Evolutionary conservation across 2,113 vertebrate genomes (phyloP).

Genomic region (Chauna torquata): DNA sequence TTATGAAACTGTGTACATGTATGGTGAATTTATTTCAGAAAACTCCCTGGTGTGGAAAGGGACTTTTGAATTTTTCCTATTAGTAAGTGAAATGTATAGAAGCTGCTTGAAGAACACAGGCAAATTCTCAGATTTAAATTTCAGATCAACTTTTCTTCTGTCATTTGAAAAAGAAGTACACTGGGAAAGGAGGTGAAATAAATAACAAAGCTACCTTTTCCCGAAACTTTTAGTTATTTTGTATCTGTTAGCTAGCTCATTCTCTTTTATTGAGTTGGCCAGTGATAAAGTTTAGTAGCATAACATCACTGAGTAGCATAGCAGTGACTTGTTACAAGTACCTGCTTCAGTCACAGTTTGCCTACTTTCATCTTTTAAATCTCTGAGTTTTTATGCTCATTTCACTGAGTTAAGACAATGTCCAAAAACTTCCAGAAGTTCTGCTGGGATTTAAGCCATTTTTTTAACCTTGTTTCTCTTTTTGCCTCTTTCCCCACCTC

Average conservation of each 20-base stretch:
- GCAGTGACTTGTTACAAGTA: neutral
- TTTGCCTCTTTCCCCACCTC: neutral
- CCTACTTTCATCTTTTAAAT: neutral
- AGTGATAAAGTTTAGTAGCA: neutral
- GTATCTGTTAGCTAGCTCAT: neutral
- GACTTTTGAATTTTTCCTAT: neutral
- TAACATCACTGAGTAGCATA: neutral
- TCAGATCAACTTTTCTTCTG: neutral
- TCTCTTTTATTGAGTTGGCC: neutral
- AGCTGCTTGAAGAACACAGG: neutral
- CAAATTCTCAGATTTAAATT: neutral
- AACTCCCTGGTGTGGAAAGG: neutral
- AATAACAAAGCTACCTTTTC: neutral
- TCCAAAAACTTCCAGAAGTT: neutral
- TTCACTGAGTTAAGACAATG: neutral
- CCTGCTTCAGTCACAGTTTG: neutral
- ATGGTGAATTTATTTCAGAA: constrained; percentile 23
- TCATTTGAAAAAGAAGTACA: neutral
- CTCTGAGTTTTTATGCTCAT: neutral
- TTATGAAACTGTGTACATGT: constrained; percentile 1
- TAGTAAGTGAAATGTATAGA: neutral
- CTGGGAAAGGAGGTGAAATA: neutral
- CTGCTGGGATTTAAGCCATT: neutral
- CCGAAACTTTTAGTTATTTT: neutral
- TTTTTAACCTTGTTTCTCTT: neutral